Conservation (phyloP, 2,888 invertebrate species). For the Norana najaformis region DNA sequence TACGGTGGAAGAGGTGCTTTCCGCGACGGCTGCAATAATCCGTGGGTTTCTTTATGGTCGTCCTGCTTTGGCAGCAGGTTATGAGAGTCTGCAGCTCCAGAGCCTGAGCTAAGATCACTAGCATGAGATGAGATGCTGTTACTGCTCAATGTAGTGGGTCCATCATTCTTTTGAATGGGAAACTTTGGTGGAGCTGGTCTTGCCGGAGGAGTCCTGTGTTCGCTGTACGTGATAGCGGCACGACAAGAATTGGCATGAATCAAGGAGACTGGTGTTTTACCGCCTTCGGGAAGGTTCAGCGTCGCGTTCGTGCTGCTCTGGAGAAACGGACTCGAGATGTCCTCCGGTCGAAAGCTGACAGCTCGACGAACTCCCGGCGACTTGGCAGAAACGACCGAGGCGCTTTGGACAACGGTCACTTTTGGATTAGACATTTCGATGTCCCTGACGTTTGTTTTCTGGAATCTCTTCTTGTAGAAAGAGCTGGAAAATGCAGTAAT, state of each 20-base stretch:
- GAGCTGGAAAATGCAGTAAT: no score
- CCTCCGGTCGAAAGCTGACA: conserved; percentile 32
- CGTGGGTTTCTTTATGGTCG: no score
- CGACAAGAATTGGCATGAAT: background rate
- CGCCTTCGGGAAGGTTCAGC: background rate
- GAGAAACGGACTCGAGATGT: conserved; percentile 34
- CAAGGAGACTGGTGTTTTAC: background rate
- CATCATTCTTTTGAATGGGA: no score
- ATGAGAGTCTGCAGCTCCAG: background rate
- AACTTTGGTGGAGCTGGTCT: background rate
- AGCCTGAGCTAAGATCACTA: background rate
- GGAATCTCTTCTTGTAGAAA: no score
- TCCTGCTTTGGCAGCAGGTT: background rate
- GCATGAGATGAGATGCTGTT: background rate
- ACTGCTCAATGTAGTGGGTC: background rate
- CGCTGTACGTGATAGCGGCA: background rate
- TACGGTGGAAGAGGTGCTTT: background rate
- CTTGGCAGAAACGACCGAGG: background rate
- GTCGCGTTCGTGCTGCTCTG: conserved; percentile 32
- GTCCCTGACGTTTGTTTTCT: no score
- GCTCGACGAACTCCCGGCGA: background rate
- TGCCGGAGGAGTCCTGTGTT: background rate
- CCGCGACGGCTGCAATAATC: no score
- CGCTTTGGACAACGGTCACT: background rate
- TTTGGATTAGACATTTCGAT: background rate